These are phyloP conservation scores for Pimephales promelas DNA, from an alignment of 2,113 vertebrate genomes.

Conservation along the genomic window DNA sequence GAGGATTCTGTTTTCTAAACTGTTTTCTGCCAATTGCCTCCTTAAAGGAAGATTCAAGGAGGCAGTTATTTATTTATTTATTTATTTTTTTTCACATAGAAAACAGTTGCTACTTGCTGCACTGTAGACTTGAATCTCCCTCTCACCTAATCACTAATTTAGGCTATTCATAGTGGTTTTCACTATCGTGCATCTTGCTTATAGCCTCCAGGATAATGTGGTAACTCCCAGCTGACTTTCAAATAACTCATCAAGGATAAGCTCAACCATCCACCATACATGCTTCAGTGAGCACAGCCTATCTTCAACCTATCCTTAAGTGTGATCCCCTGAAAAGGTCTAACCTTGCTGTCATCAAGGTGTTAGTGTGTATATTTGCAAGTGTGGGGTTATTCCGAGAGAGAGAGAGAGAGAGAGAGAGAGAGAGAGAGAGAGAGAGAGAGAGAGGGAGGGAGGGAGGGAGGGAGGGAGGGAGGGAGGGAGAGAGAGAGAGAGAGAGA, in stretches of 20 bases:
- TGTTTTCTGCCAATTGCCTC: background rate
- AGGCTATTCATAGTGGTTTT: background rate
- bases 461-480: no score
- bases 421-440: no score
- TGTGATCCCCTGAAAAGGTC: background rate
- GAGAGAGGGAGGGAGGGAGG: no score
- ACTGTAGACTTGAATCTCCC: background rate
- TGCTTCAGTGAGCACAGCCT: constrained; percentile 31
- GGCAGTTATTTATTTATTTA: no score
- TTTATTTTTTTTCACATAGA: background rate
- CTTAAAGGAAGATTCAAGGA: background rate
- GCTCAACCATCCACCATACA: background rate
- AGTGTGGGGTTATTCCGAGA: background rate
- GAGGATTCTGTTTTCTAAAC: background rate
- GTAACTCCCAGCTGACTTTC: background rate
- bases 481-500: no score
- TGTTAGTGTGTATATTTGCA: constrained; percentile 14
- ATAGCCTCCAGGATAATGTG: constrained; percentile 15
- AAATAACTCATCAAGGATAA: constrained; percentile 2
- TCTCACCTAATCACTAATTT: background rate
- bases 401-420: no score
- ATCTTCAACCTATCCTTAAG: constrained; percentile 9
- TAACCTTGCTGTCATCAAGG: background rate
- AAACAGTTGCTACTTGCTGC: background rate
- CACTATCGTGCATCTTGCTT: background rate